A percentile compares a stretch with the other conserved stretches of the same genome.
phyloP scores from a whole-genome alignment of 2,113 vertebrate genomes.

The Neofelis nebulosa region DNA sequence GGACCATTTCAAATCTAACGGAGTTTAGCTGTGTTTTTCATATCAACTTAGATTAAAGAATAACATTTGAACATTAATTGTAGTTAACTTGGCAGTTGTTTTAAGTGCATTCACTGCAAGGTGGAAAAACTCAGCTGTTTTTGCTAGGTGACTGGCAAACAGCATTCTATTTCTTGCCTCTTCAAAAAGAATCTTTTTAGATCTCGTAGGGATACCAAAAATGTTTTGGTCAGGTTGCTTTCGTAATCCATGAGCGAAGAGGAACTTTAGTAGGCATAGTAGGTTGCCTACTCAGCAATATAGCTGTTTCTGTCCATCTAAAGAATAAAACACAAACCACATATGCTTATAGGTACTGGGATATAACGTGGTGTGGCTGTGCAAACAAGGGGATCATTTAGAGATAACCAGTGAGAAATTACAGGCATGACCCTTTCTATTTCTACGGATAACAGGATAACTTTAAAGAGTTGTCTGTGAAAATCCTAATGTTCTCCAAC shows the following conservation, averaged over 20 bases:
- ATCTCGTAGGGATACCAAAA: not conserved
- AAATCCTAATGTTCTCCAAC: not conserved
- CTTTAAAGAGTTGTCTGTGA: not conserved
- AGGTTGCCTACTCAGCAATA: not conserved
- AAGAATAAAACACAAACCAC: not conserved
- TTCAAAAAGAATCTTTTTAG: conserved; percentile 15
- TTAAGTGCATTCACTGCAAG: not conserved
- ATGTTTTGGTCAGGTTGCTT: not conserved
- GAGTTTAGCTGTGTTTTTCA: not conserved
- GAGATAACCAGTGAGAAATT: not conserved
- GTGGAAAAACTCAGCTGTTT: not conserved
- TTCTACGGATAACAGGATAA: not conserved
- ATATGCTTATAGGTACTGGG: not conserved
- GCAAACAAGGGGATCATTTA: not conserved
- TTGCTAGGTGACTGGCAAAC: not conserved
- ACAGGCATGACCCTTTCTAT: not conserved
- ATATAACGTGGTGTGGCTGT: not conserved
- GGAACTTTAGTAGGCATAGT: not conserved
- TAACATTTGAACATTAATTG: not conserved
- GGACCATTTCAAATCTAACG: not conserved
- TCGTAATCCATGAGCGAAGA: not conserved
- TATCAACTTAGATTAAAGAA: not conserved
- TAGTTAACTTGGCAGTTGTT: not conserved
- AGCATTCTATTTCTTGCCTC: not conserved
- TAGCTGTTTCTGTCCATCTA: not conserved